phyloP scores from a whole-genome alignment of 2,113 vertebrate species.

The Meriones unguiculatus region DNA sequence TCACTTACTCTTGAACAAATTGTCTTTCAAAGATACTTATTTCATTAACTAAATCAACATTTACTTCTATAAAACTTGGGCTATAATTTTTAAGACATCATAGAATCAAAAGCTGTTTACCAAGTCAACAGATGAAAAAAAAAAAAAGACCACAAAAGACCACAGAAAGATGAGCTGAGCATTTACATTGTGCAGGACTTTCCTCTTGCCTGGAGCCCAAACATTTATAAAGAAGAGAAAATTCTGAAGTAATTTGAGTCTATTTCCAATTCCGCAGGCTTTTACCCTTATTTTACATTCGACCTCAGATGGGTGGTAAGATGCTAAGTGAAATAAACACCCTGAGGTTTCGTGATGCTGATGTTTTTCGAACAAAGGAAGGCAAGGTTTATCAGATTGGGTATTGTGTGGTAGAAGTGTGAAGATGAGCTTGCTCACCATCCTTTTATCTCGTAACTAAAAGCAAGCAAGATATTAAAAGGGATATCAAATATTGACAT shows the following conservation, averaged over 20 bases:
- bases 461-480: conserved; percentile 34
- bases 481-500: not conserved
- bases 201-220: conserved; percentile 67
- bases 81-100: conserved; percentile 15
- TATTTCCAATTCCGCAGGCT: conserved; percentile 73
- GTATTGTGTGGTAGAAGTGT: not conserved
- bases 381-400: conserved; percentile 69
- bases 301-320: conserved; percentile 55
- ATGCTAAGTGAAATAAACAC: conserved; percentile 79
- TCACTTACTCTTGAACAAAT: not conserved
- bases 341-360: conserved; percentile 83
- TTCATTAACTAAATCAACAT: conserved; percentile 53
- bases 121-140: conserved; percentile 43
- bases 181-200: not conserved
- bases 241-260: conserved; percentile 66
- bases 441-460: not conserved
- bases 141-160: not conserved
- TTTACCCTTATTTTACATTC: conserved; percentile 78
- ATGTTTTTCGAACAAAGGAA: conserved; percentile 72
- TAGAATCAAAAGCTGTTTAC: conserved; percentile 43
- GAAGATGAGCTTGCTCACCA: not conserved
- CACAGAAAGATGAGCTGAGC: conserved; percentile 27
- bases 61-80: conserved; percentile 40
- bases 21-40: not conserved
- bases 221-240: not conserved